Conservation (phyloP, 2,797 vertebrate species). For the Staurois parvus region DNA sequence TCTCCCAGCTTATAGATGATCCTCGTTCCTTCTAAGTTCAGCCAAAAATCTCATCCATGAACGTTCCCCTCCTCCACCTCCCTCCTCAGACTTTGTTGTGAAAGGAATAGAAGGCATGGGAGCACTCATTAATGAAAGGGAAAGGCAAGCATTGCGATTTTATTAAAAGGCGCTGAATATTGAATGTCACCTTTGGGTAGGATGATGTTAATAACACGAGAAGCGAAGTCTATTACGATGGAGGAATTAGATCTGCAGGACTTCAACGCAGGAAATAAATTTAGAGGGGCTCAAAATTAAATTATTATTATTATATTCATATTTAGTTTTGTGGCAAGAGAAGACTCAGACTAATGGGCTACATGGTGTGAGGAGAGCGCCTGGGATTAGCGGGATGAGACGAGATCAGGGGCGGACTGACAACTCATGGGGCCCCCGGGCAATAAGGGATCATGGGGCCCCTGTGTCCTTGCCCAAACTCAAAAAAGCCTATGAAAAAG, state of each 20-base stretch:
- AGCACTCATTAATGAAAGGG: neutral
- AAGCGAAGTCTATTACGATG: constrained; percentile 1
- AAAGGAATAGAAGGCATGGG: too few relatives aligned
- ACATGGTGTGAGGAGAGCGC: too few relatives aligned
- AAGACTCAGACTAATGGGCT: neutral
- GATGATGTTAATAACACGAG: constrained; percentile 15
- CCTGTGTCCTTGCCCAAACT: too few relatives aligned
- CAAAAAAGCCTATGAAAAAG: too few relatives aligned
- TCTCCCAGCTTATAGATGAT: too few relatives aligned
- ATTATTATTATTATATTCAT: constrained; percentile 10
- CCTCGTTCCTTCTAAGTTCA: too few relatives aligned
- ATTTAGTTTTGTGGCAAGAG: neutral
- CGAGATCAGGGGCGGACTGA: neutral
- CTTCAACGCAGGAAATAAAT: constrained; percentile 1
- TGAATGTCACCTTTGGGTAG: constrained; percentile 33
- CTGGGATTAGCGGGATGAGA: neutral
- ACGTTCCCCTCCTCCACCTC: too few relatives aligned
- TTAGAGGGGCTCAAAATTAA: neutral
- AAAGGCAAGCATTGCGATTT: neutral
- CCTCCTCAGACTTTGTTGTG: too few relatives aligned
- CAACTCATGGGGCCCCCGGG: too few relatives aligned
- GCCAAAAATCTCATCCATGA: too few relatives aligned
- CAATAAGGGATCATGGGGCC: too few relatives aligned
- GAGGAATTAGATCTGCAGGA: constrained; percentile 10
- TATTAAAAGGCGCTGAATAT: constrained; percentile 44